Evolutionary conservation across 2,113 vertebrate genomes (phyloP), one percentile per base, ranked within the genome.

Genomic region (Neolamprologus modestus): DNA sequence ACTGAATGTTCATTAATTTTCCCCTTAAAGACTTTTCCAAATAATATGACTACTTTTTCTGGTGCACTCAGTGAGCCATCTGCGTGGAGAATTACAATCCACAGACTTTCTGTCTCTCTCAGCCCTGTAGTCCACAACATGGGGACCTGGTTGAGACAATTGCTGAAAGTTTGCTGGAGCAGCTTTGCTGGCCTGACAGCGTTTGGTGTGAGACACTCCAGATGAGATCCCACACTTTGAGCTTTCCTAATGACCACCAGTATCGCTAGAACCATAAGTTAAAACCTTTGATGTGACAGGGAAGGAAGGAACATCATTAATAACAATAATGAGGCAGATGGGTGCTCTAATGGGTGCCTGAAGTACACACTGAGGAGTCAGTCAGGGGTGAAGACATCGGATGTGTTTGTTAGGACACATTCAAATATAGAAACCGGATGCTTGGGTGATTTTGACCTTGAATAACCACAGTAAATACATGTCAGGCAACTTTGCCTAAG

Each of bases 261-360:
- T 91, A 91, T 94, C 89, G 54, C 88, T 90, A 94, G 90, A 93
- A 79, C 90, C 79, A 80, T 31, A 81, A 92, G 83, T 85, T 87
- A 92, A 94, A 96, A 79, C 81, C 94, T 94, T 89, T 94, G 92
- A 95, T 92, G 91, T 92, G 95, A 94, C 89, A 91, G 76, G 86
- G 35, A 89, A 82, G 79, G 86, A 91, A 91, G 85, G 53, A 88
- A 89, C 92, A 93, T 95, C 93, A 96, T 96, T 96, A 94, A 95
- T 95, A 94, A 92, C 92, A 91, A 95, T 95, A 96, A 95, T 94
- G 94, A 95, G 91, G 91, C 92, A 91, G 88, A 94, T 89, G 94
- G 88, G 84, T 85, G 81, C 86, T 87, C 87, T 96, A 92, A 94
- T 93, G 91, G 91, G 90, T 85, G 54, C 68, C 90, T 73, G 88